These are phyloP conservation scores for Trematocara macrostoma DNA, from an alignment of 2,113 vertebrate species.

Conservation along the genomic window DNA sequence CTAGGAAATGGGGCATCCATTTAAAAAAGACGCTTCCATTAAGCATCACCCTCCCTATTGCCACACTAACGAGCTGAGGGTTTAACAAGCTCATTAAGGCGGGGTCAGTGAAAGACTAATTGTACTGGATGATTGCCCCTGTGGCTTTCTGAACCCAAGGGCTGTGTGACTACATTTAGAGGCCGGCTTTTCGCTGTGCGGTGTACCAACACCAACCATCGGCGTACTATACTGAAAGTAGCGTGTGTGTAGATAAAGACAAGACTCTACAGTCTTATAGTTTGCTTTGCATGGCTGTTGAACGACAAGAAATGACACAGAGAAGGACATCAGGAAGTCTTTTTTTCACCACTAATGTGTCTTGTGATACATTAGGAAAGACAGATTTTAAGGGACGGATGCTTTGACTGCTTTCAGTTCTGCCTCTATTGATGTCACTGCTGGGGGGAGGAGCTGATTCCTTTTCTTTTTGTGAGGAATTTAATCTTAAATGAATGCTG, in stretches of 20 bases:
- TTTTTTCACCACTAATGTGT: not conserved
- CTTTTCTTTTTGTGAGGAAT: not conserved
- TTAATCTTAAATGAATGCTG: not conserved
- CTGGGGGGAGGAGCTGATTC: not conserved
- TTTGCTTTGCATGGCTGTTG: not conserved
- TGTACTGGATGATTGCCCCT: conserved; percentile 39
- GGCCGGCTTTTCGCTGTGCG: not conserved
- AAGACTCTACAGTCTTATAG: not conserved
- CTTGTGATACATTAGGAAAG: not conserved
- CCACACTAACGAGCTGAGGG: conserved; percentile 28
- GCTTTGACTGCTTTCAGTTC: not conserved
- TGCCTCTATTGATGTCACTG: not conserved
- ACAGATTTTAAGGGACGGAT: not conserved
- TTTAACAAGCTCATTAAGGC: conserved; percentile 51
- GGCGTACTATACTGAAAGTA: not conserved
- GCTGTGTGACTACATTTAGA: conserved; percentile 27
- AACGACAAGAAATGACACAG: not conserved
- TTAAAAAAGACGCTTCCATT: conserved; percentile 26
- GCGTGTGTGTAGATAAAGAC: not conserved
- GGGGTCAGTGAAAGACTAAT: conserved; percentile 32
- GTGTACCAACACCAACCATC: not conserved
- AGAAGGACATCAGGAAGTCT: not conserved
- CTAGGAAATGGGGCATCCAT: conserved; percentile 29
- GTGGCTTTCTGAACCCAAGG: conserved; percentile 28
- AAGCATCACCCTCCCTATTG: conserved; percentile 13